Base-by-base conservation (phyloP, 2,888 invertebrate genomes). In the Thyatira batis region DNA sequence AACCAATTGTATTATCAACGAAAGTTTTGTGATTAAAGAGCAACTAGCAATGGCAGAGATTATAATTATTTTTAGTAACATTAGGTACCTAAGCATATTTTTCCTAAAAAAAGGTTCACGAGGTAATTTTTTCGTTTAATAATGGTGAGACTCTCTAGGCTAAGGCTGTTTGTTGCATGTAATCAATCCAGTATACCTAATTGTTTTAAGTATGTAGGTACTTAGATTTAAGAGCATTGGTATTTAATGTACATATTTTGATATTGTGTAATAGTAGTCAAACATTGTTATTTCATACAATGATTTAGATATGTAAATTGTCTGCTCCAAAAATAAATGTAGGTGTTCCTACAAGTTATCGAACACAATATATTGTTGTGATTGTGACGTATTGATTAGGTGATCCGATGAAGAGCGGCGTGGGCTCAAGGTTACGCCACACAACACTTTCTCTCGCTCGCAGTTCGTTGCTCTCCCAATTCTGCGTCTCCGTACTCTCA, bases 401-500 rank as follows among this genome's bases (percentile, higher is more conserved):
- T 80, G 86, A 84, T 85, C 76, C 82, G 81, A 80, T 81, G 78
- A 80, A 80, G 79, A 83, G 73, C 78, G 73, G 69, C 78, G 76
- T 73, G 73, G 80, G 82, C 89, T 89, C 92, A 92, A 92, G 92
- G 92, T 92, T 92, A 90, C 88, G 79, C 80, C 84, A 84, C 80
- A 90, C 81, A 90, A 85, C 86, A 91, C 91, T 91, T 91, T 91
- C 91, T 77, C 91, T 80, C 77, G 66, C 64, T 60, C 70, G 73
- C 78, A 90, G 92, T 89, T 91, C 92, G 84, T 87, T 90, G 89
- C 92, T 86, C 92, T 87, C 85, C 89, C 71, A 90, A 91, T 80
- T 90, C 84, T 82, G 82, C 87, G 79, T 71, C 80, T 77, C 76
- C 62, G 58, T 57, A 62, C 65, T 66, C 57, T 55, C 61, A 49